Evolutionary conservation across 2,113 vertebrate species (phyloP).

Genomic region (Fulica atra): DNA sequence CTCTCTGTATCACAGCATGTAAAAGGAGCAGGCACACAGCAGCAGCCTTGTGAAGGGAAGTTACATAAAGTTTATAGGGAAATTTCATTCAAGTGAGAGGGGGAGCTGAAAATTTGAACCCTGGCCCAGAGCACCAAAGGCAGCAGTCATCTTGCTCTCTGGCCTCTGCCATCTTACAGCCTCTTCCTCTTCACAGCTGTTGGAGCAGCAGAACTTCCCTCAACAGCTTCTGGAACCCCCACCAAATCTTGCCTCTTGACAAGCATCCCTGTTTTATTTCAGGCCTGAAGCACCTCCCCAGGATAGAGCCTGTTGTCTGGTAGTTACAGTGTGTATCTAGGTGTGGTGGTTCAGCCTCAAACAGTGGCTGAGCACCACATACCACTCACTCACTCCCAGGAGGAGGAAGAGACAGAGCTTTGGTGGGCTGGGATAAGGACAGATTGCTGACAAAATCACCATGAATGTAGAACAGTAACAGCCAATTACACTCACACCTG

Average conservation of each 20-base stretch:
- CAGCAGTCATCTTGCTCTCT: background rate
- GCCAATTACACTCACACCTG: no score
- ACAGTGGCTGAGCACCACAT: no score
- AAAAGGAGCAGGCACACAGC: background rate
- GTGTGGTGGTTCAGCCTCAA: no score
- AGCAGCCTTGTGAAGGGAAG: background rate
- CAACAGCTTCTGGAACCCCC: background rate
- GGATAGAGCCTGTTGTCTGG: background rate
- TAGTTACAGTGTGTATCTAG: background rate
- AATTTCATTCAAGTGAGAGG: background rate
- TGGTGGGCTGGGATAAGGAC: no score
- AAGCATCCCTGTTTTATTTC: slow-evolving; percentile 11
- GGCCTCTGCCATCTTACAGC: background rate
- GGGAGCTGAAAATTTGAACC: background rate
- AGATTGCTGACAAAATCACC: no score
- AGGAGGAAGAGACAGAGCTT: no score
- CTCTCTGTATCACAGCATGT: background rate
- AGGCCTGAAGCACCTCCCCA: background rate
- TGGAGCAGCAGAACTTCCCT: background rate
- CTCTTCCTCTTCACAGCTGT: background rate
- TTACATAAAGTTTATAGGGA: background rate
- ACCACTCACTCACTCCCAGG: no score
- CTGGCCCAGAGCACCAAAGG: background rate
- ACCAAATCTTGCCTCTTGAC: background rate
- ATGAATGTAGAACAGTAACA: no score